Conservation (phyloP, 1,140 invertebrate species). For the Plodia interpunctella region DNA sequence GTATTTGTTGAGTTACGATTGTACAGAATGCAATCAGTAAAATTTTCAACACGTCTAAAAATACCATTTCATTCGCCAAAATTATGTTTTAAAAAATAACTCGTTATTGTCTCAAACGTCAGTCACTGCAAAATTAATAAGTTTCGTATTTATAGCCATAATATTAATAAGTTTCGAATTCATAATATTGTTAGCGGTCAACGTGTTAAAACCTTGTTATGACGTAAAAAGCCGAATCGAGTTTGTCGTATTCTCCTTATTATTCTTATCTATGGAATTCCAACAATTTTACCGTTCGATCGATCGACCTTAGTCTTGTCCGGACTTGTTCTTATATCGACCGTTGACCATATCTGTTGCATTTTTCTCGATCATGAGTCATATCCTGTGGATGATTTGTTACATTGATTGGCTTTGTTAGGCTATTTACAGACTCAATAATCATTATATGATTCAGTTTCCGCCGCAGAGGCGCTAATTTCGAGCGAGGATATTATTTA, state of each 20-base stretch:
- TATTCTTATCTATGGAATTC: background rate
- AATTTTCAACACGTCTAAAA: no score
- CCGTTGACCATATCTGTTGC: background rate
- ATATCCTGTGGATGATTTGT: background rate
- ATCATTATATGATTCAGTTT: conserved; percentile 4
- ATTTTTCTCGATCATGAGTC: conserved; percentile 4
- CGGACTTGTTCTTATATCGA: background rate
- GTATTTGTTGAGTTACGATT: no score
- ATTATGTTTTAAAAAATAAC: background rate
- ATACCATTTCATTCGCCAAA: no score
- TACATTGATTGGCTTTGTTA: conserved; percentile 7
- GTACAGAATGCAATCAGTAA: no score
- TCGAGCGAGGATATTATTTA: background rate
- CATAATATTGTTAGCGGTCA: no score
- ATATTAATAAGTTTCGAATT: background rate
- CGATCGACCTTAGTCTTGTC: conserved; percentile 5
- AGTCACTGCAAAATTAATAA: background rate
- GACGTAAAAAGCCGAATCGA: background rate
- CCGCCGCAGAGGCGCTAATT: conserved; percentile 3
- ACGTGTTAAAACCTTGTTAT: background rate
- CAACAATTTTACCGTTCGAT: background rate
- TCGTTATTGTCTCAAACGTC: background rate
- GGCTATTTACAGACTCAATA: background rate
- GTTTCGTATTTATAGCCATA: background rate
- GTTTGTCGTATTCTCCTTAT: background rate